Conservation (phyloP, 2,797 vertebrate species). For the Lepus oiostolus region DNA sequence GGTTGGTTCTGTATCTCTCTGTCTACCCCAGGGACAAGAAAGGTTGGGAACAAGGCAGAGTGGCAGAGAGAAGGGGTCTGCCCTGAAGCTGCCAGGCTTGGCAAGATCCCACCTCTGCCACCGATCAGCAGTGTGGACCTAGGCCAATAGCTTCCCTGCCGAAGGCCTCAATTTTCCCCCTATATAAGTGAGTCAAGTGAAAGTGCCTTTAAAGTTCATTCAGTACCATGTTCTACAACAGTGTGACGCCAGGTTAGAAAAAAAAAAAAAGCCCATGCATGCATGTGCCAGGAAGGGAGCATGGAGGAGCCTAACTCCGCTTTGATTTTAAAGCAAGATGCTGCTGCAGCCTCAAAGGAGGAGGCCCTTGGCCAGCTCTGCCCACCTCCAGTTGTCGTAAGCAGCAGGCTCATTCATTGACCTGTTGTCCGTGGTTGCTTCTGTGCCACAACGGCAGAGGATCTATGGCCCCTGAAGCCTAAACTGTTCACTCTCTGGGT, state of each 20-base stretch:
- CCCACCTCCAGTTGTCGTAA: not conserved
- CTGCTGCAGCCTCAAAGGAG: not conserved
- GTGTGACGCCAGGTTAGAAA: not conserved
- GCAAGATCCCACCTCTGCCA: not conserved
- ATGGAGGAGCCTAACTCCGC: not conserved
- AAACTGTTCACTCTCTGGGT: not conserved
- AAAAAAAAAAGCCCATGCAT: not conserved
- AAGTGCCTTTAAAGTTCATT: conserved; percentile 2
- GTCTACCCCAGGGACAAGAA: too few relatives aligned
- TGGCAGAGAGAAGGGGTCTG: not conserved
- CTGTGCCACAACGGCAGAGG: not conserved
- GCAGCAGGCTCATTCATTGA: not conserved
- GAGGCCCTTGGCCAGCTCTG: not conserved
- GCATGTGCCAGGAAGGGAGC: not conserved
- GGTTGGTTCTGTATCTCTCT: not conserved
- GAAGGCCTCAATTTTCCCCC: not conserved
- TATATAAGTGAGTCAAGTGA: not conserved
- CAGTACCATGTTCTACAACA: not conserved
- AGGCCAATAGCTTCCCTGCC: not conserved
- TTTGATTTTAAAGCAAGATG: not conserved
- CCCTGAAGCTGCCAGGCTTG: not conserved
- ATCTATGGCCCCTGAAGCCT: not conserved
- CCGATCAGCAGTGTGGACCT: not conserved
- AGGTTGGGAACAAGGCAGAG: not conserved
- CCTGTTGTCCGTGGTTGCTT: not conserved